Evolutionary conservation across 2,888 invertebrate species (phyloP).

Genomic region (Archaeoteleia sp.): DNA sequence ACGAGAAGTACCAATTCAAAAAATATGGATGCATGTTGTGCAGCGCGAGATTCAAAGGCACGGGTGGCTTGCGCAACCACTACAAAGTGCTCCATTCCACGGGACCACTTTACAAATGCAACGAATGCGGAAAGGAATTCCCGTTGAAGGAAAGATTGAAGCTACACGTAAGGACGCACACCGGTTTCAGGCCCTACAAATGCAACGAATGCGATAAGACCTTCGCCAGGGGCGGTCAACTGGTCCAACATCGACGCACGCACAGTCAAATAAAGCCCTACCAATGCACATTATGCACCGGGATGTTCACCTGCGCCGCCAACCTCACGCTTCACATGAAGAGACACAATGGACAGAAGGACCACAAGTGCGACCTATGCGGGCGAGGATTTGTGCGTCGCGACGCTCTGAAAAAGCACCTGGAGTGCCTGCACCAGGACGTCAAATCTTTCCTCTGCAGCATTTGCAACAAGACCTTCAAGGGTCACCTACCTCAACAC

Average conservation of each 20-base stretch:
- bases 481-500: constrained; percentile 88
- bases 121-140: constrained; percentile 85
- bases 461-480: constrained; percentile 87
- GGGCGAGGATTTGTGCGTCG: constrained; percentile 85
- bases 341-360: constrained; percentile 84
- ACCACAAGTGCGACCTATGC: constrained; percentile 87
- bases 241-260: constrained; percentile 84
- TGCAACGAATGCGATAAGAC: constrained; percentile 80
- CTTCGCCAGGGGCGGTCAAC: constrained; percentile 85
- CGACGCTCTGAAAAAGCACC: constrained; percentile 85
- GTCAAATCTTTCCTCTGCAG: constrained; percentile 85
- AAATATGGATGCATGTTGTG: constrained; percentile 69
- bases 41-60: constrained; percentile 70
- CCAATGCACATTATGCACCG: constrained; percentile 82
- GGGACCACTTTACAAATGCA: constrained; percentile 80
- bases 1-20: constrained; percentile 52
- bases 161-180: constrained; percentile 84
- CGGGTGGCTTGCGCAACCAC: constrained; percentile 71
- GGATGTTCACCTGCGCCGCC: constrained; percentile 80
- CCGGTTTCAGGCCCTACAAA: constrained; percentile 82
- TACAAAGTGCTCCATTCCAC: constrained; percentile 70
- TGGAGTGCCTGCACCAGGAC: constrained; percentile 85
- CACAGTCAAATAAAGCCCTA: constrained; percentile 85
- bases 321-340: constrained; percentile 76
- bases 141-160: constrained; percentile 84